Base-by-base conservation (phyloP, 1,140 invertebrate species). In the Drosophila micromelanica region DNA sequence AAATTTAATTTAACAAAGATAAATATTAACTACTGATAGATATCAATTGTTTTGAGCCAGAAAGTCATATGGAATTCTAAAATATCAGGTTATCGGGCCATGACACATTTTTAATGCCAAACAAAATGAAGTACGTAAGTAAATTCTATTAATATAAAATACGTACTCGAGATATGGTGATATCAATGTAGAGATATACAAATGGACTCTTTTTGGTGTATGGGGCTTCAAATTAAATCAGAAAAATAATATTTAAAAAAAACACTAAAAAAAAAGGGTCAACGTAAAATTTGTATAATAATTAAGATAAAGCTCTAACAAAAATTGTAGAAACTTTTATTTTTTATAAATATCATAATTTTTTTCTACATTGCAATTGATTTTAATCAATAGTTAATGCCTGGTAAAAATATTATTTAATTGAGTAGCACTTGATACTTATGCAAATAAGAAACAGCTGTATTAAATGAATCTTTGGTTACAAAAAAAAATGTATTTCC, bases 121-220 rank as follows among this genome's bases (percentile, higher is more conserved):
- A 57, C 37, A 56, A 52, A 20, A 43, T 27, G 3, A 30, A 57
- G 64, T 23, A 27, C 1, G 9, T 43, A 52, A 65, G 51, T 57
- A 43, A 45, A 51, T 72, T 51, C 69, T 65, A 72, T 57, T 65
- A 59, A 65, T 65, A 67, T 51, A 11, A 59, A 57, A 59, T 54
- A 46, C 37, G 62, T 43, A 49, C 69, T 67, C 45, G 62, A 72
- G 69, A 72, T 72, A 72, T 52, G 62, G 32, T 38, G 38, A 32
- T 49, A 59, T 72, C 71, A 74, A 62, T 9, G 11, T 13, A 45
- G 55, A 32, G 23, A 57, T 45, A 57, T 43, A 3, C 32, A 13
- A 13, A 30, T 43, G 9, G 17, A 15, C 32, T 32, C 49, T 12
- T 37, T 32, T 7, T n/a, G 11, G 6, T 2, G 32, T 27, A 3